phyloP scores from a whole-genome alignment of 2,113 vertebrate genomes.

The Neopipo cinnamomea region DNA sequence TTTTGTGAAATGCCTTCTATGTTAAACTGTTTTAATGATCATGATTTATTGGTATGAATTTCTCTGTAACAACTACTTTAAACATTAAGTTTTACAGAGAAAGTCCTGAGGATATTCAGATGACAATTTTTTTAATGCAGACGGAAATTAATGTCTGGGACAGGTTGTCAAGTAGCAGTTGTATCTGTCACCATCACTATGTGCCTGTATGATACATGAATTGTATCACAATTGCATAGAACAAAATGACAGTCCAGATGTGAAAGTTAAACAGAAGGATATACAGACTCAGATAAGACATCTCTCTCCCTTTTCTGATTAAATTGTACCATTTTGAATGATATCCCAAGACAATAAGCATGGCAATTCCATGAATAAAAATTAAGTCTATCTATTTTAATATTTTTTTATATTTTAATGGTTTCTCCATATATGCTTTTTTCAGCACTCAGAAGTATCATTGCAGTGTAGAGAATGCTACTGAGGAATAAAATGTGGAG shows the following conservation, averaged over 20 bases:
- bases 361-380: not conserved
- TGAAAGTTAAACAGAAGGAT: not conserved
- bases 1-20: not conserved
- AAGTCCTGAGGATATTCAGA: not conserved
- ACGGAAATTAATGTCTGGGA: constrained; percentile 32
- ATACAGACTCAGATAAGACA: not conserved
- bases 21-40: not conserved
- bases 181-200: not conserved
- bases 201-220: not conserved
- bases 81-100: not conserved
- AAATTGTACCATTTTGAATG: not conserved
- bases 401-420: not conserved
- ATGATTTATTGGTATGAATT: not conserved
- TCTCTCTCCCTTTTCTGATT: not conserved
- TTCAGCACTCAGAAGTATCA: not conserved
- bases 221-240: not conserved
- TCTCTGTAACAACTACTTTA: not conserved
- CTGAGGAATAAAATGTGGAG: not conserved
- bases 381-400: not conserved
- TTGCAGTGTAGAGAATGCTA: not conserved
- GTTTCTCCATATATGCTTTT: not conserved
- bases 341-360: not conserved
- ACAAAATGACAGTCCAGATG: not conserved
- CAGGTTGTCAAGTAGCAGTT: constrained; percentile 4
- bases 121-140: not conserved